Base-by-base conservation (phyloP, 2,797 vertebrate genomes). In the Myotis vivesi region DNA sequence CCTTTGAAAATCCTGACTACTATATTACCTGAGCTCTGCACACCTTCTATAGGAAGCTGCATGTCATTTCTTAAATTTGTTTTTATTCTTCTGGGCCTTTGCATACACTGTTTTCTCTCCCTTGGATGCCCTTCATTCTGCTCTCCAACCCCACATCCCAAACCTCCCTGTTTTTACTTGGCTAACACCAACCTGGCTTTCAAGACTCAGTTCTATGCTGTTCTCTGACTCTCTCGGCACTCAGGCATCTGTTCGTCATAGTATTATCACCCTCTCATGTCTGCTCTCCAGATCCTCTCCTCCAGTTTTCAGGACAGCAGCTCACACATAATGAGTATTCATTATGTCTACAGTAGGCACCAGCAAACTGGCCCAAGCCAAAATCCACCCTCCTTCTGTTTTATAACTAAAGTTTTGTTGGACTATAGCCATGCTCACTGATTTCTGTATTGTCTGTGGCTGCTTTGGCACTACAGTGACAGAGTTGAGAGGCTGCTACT, bases 351-450 rank as follows among this genome's bases (percentile, higher is more conserved):
- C n/a, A 62, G 30, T n/a, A 86, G n/a, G 20, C 46, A 11, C 46
- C n/a, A n/a, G 22, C 1, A 77, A 87, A 57, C 41, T 46, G 62
- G 57, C 25, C 51, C 3, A 0, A 38, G 38, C 49, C 73, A 95
- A 94, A 93, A 88, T 16, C 36, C 4, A 64, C 19, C 25, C 55
- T 93, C 22, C 76, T 57, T 41, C 55, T 76, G 22, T 68, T 81
- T 92, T 33, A 38, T 75, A 94, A 77, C 68, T 41, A 84, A 89
- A 46, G 41, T 90, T 92, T 79, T 51, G 30, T 57, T 68, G 81
- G 59, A 66, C 25, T 17, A 33, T 17, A 85, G 8, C 23, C 55
- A 73, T 73, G 59, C 20, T 93, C 25, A 46, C 62, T 82, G 81
- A 92, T 76, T 93, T 71, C 64, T 85, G 13, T 49, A 51, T 85